Base-by-base conservation (phyloP, 2,797 vertebrate genomes). In the Bufotes viridis region DNA sequence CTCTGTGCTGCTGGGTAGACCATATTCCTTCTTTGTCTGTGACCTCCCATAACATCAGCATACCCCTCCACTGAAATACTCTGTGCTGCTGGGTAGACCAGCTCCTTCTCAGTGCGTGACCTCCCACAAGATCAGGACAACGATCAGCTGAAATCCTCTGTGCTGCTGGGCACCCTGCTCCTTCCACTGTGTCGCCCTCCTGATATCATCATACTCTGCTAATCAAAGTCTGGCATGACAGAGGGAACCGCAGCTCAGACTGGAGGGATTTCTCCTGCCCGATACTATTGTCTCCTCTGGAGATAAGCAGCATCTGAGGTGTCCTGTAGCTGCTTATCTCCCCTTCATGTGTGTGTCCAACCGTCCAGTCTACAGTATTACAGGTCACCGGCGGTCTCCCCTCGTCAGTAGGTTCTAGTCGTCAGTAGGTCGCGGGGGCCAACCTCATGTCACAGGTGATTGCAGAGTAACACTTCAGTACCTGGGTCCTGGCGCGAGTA, bases 401-500 rank as follows among this genome's bases (percentile, higher is more conserved):
- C 55, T 60, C 22, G 61, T 63, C 20, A 22, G 61, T n/a, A 8
- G 6, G 20, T 63, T 18, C 15, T 72, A 1, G 72, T 75, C 42
- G 5, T 9, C 20, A 18, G 34, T 5, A 42, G 10, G 18, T 22
- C 18, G 34, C 22, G 72, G 9, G 9, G 34, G 17, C 15, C 69
- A 10, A 20, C 7, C 3, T 75, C 42, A 78, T 60, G 82, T 65
- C 14, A 82, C 11, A 15, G 18, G 10, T 24, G 15, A 12, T 11
- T n/a, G 22, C 14, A 15, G 26, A 26, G 42, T n/a, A 2, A 61
- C 49, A 53, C 12, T 17, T 42, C 58, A 96, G 95, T 99, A 99
- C 98, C 98, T 99, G 98, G 93, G 97, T 98, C 93, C 98, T 98
- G 74, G 97, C 95, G 93, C 98, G 98, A 89, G 98, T 96, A 97